Base-by-base conservation (phyloP, 2,888 invertebrate genomes). In the Microctonus aethiopoides region DNA sequence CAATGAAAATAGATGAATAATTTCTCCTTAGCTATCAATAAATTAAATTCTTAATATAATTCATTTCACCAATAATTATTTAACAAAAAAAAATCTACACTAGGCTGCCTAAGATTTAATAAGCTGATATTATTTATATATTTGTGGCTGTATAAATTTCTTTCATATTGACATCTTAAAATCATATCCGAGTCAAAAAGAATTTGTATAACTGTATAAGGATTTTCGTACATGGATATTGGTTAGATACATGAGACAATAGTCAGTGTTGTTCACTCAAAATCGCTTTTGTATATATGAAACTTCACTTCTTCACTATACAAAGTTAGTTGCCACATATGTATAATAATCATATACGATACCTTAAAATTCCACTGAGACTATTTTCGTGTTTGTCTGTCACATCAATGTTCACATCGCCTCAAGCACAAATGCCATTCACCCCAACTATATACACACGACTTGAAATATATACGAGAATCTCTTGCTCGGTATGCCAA, bases 361-460 rank as follows among this genome's bases (percentile, higher is more conserved):
- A 79, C 78, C 78, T 77, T 79, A 77, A 82, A 83, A 83, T 81
- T 81, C 80, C 76, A 60, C 65, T 66, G 76, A 78, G 78, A 76
- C 77, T 83, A 83, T 83, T 83, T 82, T 81, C 79, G 82, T 16
- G 16, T 46, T 82, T 34, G 77, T 77, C 81, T 83, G 83, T 81
- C 83, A 81, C 82, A 81, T 82, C 81, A 83, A 81, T 82, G 78
- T 46, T 46, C 79, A 81, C 83, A 83, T 80, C 79, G 82, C 73
- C 81, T 70, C 78, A 79, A 46, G 46, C 16, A 7, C 46, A 46
- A 20, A 81, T 81, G 81, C 74, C 83, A 77, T 83, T 83, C 80
- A 83, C 83, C 82, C 80, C 60, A 20, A 51, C 60, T 54, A 13
- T 20, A 46, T 51, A 46, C 10, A 46, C 41, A 63, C 16, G 29